phyloP scores from a whole-genome alignment of 2,888 invertebrate genomes.

The Himalopsyche japonica region DNA sequence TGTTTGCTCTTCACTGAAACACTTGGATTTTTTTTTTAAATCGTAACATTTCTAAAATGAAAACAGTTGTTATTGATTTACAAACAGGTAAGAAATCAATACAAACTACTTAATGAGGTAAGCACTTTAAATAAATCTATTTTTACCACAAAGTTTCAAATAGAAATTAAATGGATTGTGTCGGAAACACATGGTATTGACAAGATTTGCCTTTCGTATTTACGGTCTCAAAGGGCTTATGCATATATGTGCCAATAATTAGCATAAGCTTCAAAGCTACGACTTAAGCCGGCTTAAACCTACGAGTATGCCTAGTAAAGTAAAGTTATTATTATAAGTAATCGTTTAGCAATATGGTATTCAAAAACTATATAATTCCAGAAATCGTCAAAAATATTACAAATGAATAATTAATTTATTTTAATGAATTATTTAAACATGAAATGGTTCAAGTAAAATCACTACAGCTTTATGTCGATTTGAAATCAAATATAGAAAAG shows the following conservation, averaged over 20 bases:
- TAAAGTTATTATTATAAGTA: background rate
- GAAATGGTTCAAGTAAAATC: too few species aligned
- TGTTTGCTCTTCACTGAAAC: too few species aligned
- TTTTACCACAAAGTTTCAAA: background rate
- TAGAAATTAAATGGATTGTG: background rate
- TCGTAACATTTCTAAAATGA: too few species aligned
- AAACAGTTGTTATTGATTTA: too few species aligned
- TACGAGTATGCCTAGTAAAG: background rate
- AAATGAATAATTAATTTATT: background rate
- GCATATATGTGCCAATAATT: background rate
- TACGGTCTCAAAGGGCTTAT: background rate
- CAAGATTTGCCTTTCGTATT: background rate
- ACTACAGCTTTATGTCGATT: too few species aligned
- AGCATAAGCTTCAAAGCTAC: background rate
- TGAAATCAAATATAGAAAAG: too few species aligned
- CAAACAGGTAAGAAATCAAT: too few species aligned
- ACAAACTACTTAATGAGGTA: background rate
- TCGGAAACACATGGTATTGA: background rate
- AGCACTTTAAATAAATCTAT: background rate
- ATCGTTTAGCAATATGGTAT: background rate
- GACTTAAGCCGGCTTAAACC: background rate
- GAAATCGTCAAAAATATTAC: background rate
- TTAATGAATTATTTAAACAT: background rate
- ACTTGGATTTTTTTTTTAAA: too few species aligned
- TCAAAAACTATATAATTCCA: background rate